phyloP scores from a whole-genome alignment of 2,888 invertebrate genomes.

The Papilio demoleus region DNA sequence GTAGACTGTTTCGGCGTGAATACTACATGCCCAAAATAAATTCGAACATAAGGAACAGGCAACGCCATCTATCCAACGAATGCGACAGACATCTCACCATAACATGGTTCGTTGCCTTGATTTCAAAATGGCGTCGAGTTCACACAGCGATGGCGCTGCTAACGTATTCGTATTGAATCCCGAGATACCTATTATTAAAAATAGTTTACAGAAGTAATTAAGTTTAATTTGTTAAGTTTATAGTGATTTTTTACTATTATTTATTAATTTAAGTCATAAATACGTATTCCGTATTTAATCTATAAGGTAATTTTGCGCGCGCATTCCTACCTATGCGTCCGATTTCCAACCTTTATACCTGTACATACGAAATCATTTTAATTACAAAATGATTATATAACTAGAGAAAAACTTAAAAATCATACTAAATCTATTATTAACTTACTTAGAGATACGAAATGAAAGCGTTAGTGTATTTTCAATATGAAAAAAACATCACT shows the following conservation, averaged over 20 bases:
- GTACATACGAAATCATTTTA: not conserved
- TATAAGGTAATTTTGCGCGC: not conserved
- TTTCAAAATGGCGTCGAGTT: conserved; percentile 34
- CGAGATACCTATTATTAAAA: not conserved
- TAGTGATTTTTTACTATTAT: not conserved
- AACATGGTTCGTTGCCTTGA: conserved; percentile 21
- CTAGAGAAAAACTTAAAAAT: not conserved
- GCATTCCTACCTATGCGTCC: not conserved
- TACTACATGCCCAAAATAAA: conserved; percentile 9
- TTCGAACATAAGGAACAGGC: conserved; percentile 28
- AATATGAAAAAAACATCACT: no score
- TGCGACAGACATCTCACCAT: conserved; percentile 40
- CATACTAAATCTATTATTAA: not conserved
- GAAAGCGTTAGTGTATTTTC: not conserved
- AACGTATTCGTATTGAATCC: conserved; percentile 26
- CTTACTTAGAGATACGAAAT: not conserved
- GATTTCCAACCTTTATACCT: not conserved
- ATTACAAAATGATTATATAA: not conserved
- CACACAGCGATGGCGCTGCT: conserved; percentile 52
- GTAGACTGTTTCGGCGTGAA: no score
- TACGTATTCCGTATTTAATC: not conserved
- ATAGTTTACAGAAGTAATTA: no score
- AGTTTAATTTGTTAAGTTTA: not conserved
- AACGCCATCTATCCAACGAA: conserved; percentile 53
- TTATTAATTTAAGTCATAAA: not conserved